Evolutionary conservation across 2,888 invertebrate genomes (phyloP).

Genomic region (Chrysolina americana): DNA sequence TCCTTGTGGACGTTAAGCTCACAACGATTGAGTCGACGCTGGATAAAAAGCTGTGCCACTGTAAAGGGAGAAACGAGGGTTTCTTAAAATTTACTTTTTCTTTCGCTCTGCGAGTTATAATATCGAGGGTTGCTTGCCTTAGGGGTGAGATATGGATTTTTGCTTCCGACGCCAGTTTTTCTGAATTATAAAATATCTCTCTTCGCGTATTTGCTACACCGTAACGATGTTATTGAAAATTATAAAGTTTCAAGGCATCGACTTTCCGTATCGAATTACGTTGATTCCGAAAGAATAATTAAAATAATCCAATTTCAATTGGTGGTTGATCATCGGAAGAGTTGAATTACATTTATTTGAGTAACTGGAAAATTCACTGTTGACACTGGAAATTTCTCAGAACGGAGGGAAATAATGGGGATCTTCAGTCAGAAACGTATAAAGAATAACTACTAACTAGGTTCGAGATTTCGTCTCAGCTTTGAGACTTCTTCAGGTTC

Average conservation of each 20-base stretch:
- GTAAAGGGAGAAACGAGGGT: constrained; percentile 65
- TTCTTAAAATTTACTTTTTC: constrained; percentile 70
- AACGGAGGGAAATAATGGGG: not conserved
- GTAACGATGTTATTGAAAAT: constrained; percentile 60
- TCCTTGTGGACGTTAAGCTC: constrained; percentile 42
- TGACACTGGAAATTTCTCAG: not conserved
- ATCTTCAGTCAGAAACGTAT: too few relatives aligned
- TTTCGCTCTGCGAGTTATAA: constrained; percentile 70
- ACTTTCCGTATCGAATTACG: constrained; percentile 39
- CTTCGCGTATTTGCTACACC: constrained; percentile 50
- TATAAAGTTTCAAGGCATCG: constrained; percentile 53
- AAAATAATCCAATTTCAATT: constrained; percentile 47
- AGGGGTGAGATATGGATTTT: constrained; percentile 68
- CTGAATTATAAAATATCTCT: constrained; percentile 69
- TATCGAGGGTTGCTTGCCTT: constrained; percentile 61
- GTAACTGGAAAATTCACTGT: constrained; percentile 24
- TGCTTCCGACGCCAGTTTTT: constrained; percentile 69
- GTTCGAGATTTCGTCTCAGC: too few relatives aligned
- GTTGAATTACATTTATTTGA: constrained; percentile 44
- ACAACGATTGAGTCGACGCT: constrained; percentile 51
- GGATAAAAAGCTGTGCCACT: constrained; percentile 63
- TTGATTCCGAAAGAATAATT: constrained; percentile 46
- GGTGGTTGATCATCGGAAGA: constrained; percentile 51
- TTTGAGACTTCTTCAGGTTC: too few relatives aligned
- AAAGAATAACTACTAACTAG: too few relatives aligned